A percentile compares a stretch with the other conserved stretches of the same genome.
Evolutionary conservation across 1,140 invertebrate genomes (phyloP).

Genomic region (Drosophila parvula): DNA sequence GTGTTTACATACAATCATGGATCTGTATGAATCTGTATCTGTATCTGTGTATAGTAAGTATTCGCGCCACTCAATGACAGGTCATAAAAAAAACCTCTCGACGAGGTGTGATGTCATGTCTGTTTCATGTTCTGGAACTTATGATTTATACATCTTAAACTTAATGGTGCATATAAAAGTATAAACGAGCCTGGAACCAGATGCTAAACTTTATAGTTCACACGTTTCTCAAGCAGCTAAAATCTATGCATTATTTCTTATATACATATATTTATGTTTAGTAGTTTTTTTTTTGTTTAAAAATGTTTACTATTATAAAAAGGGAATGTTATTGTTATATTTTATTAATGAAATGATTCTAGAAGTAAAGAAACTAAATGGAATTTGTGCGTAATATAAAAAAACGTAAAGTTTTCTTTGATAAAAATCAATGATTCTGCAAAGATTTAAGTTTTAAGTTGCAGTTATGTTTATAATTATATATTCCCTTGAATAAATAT

Average conservation of each 20-base stretch:
- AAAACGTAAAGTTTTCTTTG: not conserved
- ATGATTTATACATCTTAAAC: slow-evolving; percentile 39
- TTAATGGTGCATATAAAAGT: slow-evolving; percentile 23
- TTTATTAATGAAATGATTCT: not conserved
- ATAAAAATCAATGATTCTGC: not conserved
- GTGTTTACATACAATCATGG: slow-evolving; percentile 14
- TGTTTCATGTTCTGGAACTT: slow-evolving; percentile 29
- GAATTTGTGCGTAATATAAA: not conserved
- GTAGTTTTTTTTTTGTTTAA: not conserved
- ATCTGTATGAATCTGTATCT: slow-evolving; percentile 8
- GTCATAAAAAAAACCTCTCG: slow-evolving; percentile 45
- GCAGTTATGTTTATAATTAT: not conserved
- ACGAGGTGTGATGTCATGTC: slow-evolving; percentile 44
- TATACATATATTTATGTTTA: not conserved
- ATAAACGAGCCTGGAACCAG: slow-evolving; percentile 15
- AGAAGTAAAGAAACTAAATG: not conserved
- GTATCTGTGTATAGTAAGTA: slow-evolving; percentile 5
- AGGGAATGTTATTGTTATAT: not conserved
- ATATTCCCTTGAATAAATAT: not conserved
- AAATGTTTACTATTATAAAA: not conserved
- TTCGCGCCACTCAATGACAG: slow-evolving; percentile 24
- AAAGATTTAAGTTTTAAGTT: not conserved
- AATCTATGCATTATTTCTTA: slow-evolving; percentile 1
- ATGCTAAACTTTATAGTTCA: slow-evolving; percentile 20
- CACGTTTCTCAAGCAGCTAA: not conserved